Evolutionary conservation across 2,797 vertebrate genomes (phyloP).

Genomic region (Scolopax bukidnonensis): DNA sequence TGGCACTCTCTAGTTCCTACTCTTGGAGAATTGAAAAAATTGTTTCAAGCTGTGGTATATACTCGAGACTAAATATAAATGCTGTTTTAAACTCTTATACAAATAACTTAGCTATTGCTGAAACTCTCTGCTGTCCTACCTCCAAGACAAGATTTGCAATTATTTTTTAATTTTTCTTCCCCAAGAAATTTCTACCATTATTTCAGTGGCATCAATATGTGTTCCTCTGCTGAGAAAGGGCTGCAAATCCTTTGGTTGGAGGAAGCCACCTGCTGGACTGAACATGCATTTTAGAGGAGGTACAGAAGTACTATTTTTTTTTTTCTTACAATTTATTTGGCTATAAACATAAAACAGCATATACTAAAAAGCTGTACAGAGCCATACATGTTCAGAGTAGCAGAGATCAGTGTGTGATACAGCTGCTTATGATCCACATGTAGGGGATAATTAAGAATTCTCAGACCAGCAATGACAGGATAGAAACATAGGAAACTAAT

Average conservation of each 20-base stretch:
- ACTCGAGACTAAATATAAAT: not conserved
- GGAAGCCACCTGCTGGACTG: conserved; percentile 56
- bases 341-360: not conserved
- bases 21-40: not conserved
- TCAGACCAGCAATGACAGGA: not conserved
- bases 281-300: not conserved
- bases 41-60: not conserved
- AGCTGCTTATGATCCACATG: not conserved
- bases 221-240: not conserved
- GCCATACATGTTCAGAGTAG: not conserved
- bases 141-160: not conserved
- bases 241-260: not conserved
- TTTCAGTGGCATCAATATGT: not conserved
- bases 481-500: not conserved
- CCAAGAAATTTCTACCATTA: not conserved
- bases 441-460: not conserved
- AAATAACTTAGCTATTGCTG: not conserved
- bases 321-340: not conserved
- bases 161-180: not conserved
- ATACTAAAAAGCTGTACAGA: not conserved
- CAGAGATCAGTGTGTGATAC: not conserved
- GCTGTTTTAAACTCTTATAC: not conserved
- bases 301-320: not conserved
- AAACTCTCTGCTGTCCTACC: not conserved
- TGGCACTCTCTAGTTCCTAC: not conserved